phyloP scores from a whole-genome alignment of 2,113 vertebrate species.

The Percopsis transmontana region DNA sequence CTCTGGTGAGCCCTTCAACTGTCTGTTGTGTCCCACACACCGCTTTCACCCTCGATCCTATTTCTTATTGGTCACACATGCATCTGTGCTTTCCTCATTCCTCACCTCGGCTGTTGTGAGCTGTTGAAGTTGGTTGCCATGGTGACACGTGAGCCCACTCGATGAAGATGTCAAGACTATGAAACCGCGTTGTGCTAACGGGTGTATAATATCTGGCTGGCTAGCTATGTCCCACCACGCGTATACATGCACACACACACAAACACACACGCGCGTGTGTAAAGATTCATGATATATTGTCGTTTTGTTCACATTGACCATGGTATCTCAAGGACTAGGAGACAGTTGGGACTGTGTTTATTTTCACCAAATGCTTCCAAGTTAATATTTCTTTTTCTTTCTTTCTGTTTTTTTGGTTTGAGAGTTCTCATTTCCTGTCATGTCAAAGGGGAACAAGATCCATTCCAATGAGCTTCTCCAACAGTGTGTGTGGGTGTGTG shows the following conservation, averaged over 20 bases:
- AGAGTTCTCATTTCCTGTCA: conserved; percentile 75
- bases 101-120: conserved; percentile 19
- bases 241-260: conserved; percentile 5
- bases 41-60: conserved; percentile 1
- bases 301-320: conserved; percentile 48
- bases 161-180: conserved; percentile 12
- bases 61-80: background rate
- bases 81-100: background rate
- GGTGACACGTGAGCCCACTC: conserved; percentile 13
- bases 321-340: conserved; percentile 37
- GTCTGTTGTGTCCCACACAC: background rate
- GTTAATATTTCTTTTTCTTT: conserved; percentile 53
- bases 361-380: conserved; percentile 69
- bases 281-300: background rate
- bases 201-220: conserved; percentile 18
- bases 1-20: background rate
- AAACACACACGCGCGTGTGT: background rate
- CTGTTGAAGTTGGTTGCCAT: conserved; percentile 12
- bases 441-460: conserved; percentile 60
- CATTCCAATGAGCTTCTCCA: conserved; percentile 56
- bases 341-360: conserved; percentile 63
- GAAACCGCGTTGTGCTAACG: conserved; percentile 9
- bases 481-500: too few relatives aligned
- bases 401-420: conserved; percentile 55
- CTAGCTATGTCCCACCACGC: background rate